Evolutionary conservation across 1,140 invertebrate genomes (phyloP), one percentile per base, ranked within the genome.

Genomic region (Hypothenemus hampei): DNA sequence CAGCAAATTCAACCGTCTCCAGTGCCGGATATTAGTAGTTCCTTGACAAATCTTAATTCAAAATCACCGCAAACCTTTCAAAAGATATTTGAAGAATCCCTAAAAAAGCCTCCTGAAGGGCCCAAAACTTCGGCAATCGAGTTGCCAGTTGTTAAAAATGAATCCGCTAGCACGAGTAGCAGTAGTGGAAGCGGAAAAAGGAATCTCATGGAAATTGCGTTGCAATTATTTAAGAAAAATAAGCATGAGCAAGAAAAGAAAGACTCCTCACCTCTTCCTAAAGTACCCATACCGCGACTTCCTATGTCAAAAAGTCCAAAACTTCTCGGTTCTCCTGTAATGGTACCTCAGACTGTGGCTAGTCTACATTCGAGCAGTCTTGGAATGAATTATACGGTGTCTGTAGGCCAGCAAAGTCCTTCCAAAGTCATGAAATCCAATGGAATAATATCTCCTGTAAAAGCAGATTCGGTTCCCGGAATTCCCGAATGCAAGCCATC

Each of bases 1-100:
- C 19, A 31, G 8, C 52, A 22, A 16, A 53, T 56, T 22, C 57
- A 56, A 43, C 57, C 63, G 2, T 23, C 52, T 0, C 41, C 54
- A 3, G 53, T 54, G 44, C 45, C 60, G 36, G 58, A 59, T 44
- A n/a, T 57, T 11, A 60, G 33, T 16, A 60, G 54, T 35, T 47
- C 50, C 22, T 45, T 54, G 15, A 52, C 29, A 24, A 60, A 63
- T 26, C 40, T 59, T 8, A 58, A 41, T 36, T 60, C 58, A 10
- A 53, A 57, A 35, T 58, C 62, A 3, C 53, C 57, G 10, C 64
- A 66, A 21, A 67, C 63, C 7, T 72, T 70, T 40, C 69, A 71
- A 49, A 72, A 68, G 37, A 70, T 72, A 53, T 72, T 72, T 44
- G 70, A 72, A 37, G 69, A 72, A 39, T 60, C 65, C 1, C 58